phyloP scores from a whole-genome alignment of 2,888 invertebrate genomes.

The Matsumyia berberina region DNA sequence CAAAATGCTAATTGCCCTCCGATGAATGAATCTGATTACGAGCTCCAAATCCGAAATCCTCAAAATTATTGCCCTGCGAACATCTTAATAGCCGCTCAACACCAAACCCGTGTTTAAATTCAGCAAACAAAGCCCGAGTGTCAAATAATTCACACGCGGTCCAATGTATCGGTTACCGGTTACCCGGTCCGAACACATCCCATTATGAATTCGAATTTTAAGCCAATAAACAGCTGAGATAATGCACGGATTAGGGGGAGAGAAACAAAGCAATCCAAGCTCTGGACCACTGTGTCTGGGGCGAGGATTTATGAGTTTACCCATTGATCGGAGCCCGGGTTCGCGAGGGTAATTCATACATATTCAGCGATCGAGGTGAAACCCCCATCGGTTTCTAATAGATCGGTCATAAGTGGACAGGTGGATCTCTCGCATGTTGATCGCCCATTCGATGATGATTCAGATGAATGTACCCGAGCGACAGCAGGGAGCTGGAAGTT shows the following conservation, averaged over 20 bases:
- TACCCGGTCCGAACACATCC: slow-evolving; percentile 42
- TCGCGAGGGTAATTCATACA: slow-evolving; percentile 25
- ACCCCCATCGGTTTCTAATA: slow-evolving; percentile 28
- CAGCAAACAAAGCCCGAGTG: slow-evolving; percentile 40
- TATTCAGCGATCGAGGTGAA: slow-evolving; percentile 15
- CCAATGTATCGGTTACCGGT: slow-evolving; percentile 37
- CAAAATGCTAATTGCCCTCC: slow-evolving; percentile 42
- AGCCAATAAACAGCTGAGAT: slow-evolving; percentile 56
- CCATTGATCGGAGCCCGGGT: not conserved
- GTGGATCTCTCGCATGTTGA: slow-evolving; percentile 42
- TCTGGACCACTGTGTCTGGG: slow-evolving; percentile 14
- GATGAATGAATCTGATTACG: slow-evolving; percentile 27
- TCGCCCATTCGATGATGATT: slow-evolving; percentile 36
- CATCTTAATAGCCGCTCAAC: slow-evolving; percentile 52
- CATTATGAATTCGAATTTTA: slow-evolving; percentile 59
- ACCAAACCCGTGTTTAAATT: slow-evolving; percentile 23
- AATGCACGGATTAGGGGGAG: slow-evolving; percentile 59
- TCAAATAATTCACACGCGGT: slow-evolving; percentile 58
- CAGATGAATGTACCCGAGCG: slow-evolving; percentile 16
- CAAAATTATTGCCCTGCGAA: slow-evolving; percentile 53
- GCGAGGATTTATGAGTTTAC: slow-evolving; percentile 49
- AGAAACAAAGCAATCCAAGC: slow-evolving; percentile 30
- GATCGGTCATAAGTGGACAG: slow-evolving; percentile 42
- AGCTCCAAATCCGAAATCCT: slow-evolving; percentile 24
- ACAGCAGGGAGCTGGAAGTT: slow-evolving; percentile 45